Evolutionary conservation across 2,113 vertebrate species (phyloP).

Genomic region (Sinosuthora webbiana): DNA sequence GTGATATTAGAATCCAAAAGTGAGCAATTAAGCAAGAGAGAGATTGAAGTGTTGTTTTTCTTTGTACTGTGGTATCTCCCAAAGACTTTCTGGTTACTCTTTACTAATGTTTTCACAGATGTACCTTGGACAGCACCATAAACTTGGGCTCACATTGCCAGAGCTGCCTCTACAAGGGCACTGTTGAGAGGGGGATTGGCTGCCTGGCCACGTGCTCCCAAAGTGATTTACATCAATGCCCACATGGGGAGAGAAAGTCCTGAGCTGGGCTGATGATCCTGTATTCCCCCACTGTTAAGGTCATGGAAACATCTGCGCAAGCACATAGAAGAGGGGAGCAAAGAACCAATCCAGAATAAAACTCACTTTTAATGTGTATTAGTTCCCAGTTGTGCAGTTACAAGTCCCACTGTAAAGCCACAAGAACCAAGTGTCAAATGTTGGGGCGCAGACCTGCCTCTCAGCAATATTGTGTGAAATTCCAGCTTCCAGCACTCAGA

Average conservation of each 20-base stretch:
- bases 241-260: background rate
- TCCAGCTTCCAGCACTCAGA: background rate
- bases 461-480: background rate
- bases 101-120: background rate
- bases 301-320: rapidly evolving
- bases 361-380: background rate
- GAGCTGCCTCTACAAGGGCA: background rate
- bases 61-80: background rate
- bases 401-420: background rate
- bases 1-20: background rate
- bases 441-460: background rate
- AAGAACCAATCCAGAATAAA: background rate
- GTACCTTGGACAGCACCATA: rapidly evolving
- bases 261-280: background rate
- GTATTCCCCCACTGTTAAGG: rapidly evolving
- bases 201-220: background rate
- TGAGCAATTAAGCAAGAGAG: background rate
- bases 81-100: background rate
- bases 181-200: background rate
- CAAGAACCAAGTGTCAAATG: background rate
- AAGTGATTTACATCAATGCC: rapidly evolving
- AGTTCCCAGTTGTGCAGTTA: background rate
- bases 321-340: background rate
- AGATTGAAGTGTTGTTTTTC: background rate
- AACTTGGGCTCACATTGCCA: rapidly evolving